These are phyloP conservation scores for Oligia fasciuncula DNA, from an alignment of 2,888 invertebrate genomes.

Conservation along the genomic window DNA sequence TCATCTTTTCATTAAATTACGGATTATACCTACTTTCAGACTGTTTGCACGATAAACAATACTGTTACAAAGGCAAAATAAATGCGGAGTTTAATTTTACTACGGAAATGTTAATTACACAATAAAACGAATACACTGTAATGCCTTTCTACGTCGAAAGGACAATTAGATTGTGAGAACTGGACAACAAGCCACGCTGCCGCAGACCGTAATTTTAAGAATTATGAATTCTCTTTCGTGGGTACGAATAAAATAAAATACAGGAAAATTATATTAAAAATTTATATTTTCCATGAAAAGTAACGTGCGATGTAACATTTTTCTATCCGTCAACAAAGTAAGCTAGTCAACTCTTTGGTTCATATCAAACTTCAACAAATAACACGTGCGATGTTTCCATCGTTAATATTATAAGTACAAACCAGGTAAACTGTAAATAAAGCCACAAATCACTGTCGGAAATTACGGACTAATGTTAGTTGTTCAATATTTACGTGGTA, in stretches of 20 bases:
- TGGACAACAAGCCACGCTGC: constrained; percentile 18
- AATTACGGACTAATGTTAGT: constrained; percentile 43
- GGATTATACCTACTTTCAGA: not conserved
- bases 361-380: constrained; percentile 26
- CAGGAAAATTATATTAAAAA: not conserved
- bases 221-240: constrained; percentile 30
- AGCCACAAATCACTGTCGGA: constrained; percentile 53
- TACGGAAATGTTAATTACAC: constrained; percentile 21
- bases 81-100: constrained; percentile 8
- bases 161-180: constrained; percentile 42
- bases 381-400: constrained; percentile 34
- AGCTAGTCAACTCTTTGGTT: constrained; percentile 37
- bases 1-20: constrained; percentile 10
- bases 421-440: constrained; percentile 59
- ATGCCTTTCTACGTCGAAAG: constrained; percentile 22
- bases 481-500: constrained; percentile 65
- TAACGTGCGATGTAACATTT: constrained; percentile 9
- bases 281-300: constrained; percentile 10
- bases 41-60: constrained; percentile 16
- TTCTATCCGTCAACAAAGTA: constrained; percentile 17
- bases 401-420: constrained; percentile 24
- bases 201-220: constrained; percentile 25
- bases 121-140: constrained; percentile 25
- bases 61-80: constrained; percentile 9
- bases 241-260: constrained; percentile 3